Evolutionary conservation across 2,797 vertebrate genomes (phyloP), one percentile per base, ranked within the genome.

Genomic region (Meriones psammophilus): DNA sequence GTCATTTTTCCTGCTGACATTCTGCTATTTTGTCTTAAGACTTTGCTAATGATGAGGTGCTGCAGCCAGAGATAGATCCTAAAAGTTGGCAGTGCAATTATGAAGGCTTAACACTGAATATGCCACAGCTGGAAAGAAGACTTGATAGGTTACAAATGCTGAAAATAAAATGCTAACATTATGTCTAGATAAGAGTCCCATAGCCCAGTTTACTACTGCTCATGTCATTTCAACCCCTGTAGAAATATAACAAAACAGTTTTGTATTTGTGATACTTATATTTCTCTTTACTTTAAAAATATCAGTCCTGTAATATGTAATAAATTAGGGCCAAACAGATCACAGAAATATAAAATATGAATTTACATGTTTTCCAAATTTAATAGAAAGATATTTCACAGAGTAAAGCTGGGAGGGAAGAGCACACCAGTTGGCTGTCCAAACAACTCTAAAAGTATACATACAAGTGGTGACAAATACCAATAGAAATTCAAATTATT

Each of bases 1-100:
- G 30, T 39, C 2, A 0, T 58, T 95, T 93, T 28, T 76, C 64
- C 86, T 89, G 64, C 68, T 50, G 50, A 89, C 13, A 58, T 92
- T 96, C 68, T 78, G 39, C 15, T 92, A 30, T 39, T 89, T 92
- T 92, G 50, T 42, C 17, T 94, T 73, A 58, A 87, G 24, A 83
- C n/a, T 83, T 33, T 64, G 50, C 36, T 92, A 94, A 87, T 69
- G 56, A 46, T 56, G 73, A 62, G 42, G 10, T 77, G 46, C 5
- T 60, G 46, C 4, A 73, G 39, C 8, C 46, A 87, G 58, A 79
- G 64, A 50, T 46, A 28, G 0, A 64, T 13, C 30, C 30, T 58
- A 83, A 93, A 92, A 76, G 39, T 86, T 79, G n/a, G 77, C 83
- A 36, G 36, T 22, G 56, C 56, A n/a, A 18, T 80, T 93, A 88